phyloP scores from a whole-genome alignment of 2,113 vertebrate species.

The Acrocephalus arundinaceus region DNA sequence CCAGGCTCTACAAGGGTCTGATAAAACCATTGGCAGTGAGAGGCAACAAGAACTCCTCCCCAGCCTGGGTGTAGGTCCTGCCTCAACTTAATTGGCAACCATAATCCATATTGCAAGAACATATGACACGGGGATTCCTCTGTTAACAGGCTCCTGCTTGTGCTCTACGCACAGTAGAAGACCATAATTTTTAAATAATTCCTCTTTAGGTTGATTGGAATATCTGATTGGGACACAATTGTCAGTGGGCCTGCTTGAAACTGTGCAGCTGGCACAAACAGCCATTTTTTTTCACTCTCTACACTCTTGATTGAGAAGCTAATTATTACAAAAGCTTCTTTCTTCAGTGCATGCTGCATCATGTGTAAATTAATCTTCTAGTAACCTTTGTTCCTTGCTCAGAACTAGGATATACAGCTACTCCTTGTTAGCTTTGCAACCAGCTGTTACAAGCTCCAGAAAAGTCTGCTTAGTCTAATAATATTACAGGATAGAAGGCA shows the following conservation, averaged over 20 bases:
- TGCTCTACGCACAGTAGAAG: background rate
- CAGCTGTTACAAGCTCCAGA: background rate
- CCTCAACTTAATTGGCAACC: background rate
- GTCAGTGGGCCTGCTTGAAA: background rate
- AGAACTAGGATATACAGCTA: background rate
- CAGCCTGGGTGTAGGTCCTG: background rate
- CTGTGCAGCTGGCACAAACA: background rate
- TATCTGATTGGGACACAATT: background rate
- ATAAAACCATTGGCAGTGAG: background rate
- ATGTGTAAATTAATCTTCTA: background rate
- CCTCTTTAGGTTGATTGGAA: background rate
- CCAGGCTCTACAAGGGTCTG: background rate
- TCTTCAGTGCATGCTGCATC: background rate
- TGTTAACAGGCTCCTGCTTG: background rate
- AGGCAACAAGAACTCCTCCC: background rate
- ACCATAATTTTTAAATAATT: background rate
- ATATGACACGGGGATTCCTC: background rate
- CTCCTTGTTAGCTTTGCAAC: background rate
- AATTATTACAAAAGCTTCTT: conserved; percentile 28
- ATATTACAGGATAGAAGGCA: background rate
- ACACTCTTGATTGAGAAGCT: background rate
- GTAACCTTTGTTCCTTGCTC: background rate
- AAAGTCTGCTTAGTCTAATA: background rate
- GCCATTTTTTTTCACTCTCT: background rate
- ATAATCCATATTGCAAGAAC: background rate